Evolutionary conservation across 2,113 vertebrate genomes (phyloP), one percentile per base, ranked within the genome.

Genomic region (Anguilla rostrata): DNA sequence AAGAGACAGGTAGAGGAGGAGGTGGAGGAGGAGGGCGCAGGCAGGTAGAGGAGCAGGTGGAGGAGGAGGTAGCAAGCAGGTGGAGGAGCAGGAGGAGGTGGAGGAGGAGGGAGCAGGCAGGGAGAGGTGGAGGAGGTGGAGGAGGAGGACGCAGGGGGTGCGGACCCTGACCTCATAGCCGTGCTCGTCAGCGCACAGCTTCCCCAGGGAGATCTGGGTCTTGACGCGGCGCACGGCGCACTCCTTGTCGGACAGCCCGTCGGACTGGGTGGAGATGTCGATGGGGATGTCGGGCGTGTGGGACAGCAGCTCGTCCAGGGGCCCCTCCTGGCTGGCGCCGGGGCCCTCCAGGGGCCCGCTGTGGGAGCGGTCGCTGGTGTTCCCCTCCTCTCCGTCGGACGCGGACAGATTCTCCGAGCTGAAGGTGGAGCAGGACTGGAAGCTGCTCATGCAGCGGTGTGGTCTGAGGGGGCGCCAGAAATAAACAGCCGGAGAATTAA

Each of bases 141-240:
- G 18, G 22, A 66, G 18, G 22, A 26, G 4, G 9, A 20, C 2
- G 14, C 39, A 39, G 40, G 39, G 34, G 71, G 71, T 29, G 78
- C 39, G 6, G 34, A 4, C 5, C 22, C 95, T 92, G 75, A 98
- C 98, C 98, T 99, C 97, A 8, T 97, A 97, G 94, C 96, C 96
- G 89, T 97, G 97, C 71, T 99, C 98, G 26, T 99, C 98, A 0
- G 95, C 93, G 88, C 98, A 99, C 85, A 99, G 96, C 90, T 99
- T 99, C 86, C 98, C 98, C 93, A 99, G 93, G 0, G 98, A 99
- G 95, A 99, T 99, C 96, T 99, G 98, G 18, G 98, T 99, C 94
- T 99, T 99, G 90, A 99, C 98, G 20, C 98, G 95, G 88, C 98
- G 96, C 80, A 99, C 98, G 0, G 98, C 98, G 0, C 97, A 99